A percentile compares a stretch with the other conserved stretches of the same genome.
Evolutionary conservation across 2,888 invertebrate species (phyloP).

Genomic region (Aphrophora alni): DNA sequence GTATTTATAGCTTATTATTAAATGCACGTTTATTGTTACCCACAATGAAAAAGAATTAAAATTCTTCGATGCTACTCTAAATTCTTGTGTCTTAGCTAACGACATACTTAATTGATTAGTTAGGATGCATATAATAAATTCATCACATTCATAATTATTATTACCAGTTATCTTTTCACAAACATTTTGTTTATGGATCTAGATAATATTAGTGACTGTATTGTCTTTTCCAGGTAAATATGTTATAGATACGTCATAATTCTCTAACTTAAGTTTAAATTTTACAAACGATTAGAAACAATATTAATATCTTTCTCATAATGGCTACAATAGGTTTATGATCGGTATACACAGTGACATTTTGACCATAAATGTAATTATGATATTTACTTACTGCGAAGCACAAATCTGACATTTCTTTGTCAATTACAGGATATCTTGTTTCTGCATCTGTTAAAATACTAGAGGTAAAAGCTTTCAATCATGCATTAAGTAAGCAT

Average conservation of each 20-base stretch:
- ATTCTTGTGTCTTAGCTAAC: constrained; percentile 11
- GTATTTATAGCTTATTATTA: too few species aligned
- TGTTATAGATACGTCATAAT: background rate
- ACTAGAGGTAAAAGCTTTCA: background rate
- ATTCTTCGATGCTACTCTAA: constrained; percentile 13
- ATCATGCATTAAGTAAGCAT: background rate
- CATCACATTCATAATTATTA: background rate
- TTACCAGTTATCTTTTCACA: background rate
- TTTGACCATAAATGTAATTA: background rate
- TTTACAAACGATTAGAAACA: constrained; percentile 17
- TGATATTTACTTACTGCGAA: constrained; percentile 18
- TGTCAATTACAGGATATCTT: constrained; percentile 14
- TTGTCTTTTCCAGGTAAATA: constrained; percentile 13
- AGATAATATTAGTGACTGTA: background rate
- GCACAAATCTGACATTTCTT: constrained; percentile 13
- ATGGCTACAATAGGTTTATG: constrained; percentile 24
- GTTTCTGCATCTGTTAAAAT: constrained; percentile 10
- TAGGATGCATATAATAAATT: background rate
- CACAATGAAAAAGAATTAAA: too few species aligned
- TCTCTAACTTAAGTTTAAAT: constrained; percentile 3
- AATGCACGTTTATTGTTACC: too few species aligned
- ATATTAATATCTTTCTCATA: constrained; percentile 6
- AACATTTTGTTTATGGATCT: background rate
- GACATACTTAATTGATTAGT: constrained; percentile 16
- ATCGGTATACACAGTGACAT: background rate